A percentile compares a stretch with the other conserved stretches of the same genome.
Evolutionary conservation across 2,888 invertebrate genomes (phyloP).

Genomic region (Cryptocephalus moraei): DNA sequence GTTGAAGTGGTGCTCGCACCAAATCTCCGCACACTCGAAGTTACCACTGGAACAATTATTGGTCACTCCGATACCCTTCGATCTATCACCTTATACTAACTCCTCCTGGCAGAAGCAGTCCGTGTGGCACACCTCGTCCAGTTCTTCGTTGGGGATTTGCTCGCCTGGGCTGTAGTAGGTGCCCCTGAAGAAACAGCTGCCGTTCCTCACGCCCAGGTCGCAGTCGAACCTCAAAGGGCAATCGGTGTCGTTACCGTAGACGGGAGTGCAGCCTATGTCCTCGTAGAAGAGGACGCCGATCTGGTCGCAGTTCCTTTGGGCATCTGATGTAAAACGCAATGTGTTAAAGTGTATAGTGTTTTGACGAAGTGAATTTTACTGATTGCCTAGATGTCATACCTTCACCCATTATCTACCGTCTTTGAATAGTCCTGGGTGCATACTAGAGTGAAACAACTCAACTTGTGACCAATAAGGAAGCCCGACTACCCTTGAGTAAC

Average conservation of each 20-base stretch:
- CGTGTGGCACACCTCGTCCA: slow-evolving; percentile 12
- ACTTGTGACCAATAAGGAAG: no score
- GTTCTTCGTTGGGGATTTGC: slow-evolving; percentile 9
- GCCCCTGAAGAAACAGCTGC: slow-evolving; percentile 11
- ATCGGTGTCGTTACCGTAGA: slow-evolving; percentile 5
- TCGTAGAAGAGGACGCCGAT: slow-evolving; percentile 19
- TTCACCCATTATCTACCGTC: no score
- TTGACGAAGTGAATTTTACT: no score
- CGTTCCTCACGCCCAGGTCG: not conserved
- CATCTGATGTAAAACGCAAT: slow-evolving; percentile 17
- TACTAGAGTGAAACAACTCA: no score
- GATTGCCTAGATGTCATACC: no score
- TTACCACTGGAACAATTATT: no score
- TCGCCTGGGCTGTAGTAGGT: slow-evolving; percentile 7
- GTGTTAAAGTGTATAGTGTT: no score
- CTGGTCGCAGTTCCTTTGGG: slow-evolving; percentile 25
- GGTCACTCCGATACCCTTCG: not conserved
- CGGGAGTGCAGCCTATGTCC: slow-evolving; percentile 19
- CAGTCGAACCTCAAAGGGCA: slow-evolving; percentile 12
- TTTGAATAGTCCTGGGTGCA: no score
- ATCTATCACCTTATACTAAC: slow-evolving; percentile 2
- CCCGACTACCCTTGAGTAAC: no score
- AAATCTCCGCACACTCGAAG: slow-evolving; percentile 18
- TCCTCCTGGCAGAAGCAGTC: slow-evolving; percentile 14
- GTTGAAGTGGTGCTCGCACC: slow-evolving; percentile 14